Base-by-base conservation (phyloP, 2,888 invertebrate species). In the Alloscopus bannaensis region DNA sequence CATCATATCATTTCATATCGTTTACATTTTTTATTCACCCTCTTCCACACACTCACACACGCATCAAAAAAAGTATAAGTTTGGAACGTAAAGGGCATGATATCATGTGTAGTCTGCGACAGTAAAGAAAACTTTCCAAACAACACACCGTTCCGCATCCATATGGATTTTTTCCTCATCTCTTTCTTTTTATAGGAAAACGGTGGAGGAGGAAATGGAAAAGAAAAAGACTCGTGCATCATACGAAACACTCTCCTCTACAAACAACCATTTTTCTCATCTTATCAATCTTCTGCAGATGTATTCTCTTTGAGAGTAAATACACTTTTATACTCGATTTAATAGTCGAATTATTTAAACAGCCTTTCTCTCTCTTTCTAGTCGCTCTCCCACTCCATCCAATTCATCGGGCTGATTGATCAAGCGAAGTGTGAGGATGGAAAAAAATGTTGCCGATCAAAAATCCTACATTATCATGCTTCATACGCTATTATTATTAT, bases 281-380 rank as follows among this genome's bases (percentile, higher is more conserved):
- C 86, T 87, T 87, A 87, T 87, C 87, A 87, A 87, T 87, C 86
- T 85, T 84, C 84, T 84, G 85, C 87, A 87, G 86, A 86, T 86
- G 86, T 84, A 87, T 86, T 86, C 85, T 83, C 83, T 78, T 71
- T 70, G n/a, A n/a, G 81, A 82, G 84, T 84, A 86, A 84, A 85
- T 85, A 79, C 86, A 85, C 84, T 86, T 86, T 85, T 86, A 85
- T 84, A 81, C n/a, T n/a, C 81, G 72, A 79, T 84, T 84, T 86
- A 84, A 82, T 83, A 85, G 83, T 83, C 78, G 69, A 70, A 81
- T 76, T 83, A 84, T 84, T 84, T 82, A 81, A 84, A 82, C 80
- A 59, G 65, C 73, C 71, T 62, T 66, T 59, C 66, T 68, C n/a
- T n/a, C n/a, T n/a, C n/a, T n/a, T n/a, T n/a, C n/a, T n/a, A n/a